These are phyloP conservation scores for Gobionotothen gibberifrons DNA, from an alignment of 2,797 vertebrate species.

Conservation along the genomic window DNA sequence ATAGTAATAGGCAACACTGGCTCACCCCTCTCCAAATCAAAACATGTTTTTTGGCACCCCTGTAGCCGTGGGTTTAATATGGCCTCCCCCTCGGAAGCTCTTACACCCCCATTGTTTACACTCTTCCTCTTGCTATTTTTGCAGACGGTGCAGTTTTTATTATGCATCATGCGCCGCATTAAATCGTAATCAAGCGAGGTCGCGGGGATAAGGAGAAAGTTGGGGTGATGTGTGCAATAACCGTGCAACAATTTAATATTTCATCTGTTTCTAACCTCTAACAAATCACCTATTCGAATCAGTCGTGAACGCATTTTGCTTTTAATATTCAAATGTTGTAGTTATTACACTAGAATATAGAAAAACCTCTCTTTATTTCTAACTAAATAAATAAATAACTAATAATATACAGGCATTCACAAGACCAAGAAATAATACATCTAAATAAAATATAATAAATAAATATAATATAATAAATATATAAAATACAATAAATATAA, in stretches of 20 bases:
- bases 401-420: too few species aligned
- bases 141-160: constrained; percentile 67
- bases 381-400: too few species aligned
- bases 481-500: neutral
- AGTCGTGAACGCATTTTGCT: neutral
- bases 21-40: constrained; percentile 56
- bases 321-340: neutral
- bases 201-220: constrained; percentile 45
- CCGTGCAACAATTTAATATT: constrained; percentile 27
- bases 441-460: too few species aligned
- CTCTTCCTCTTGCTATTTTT: constrained; percentile 57
- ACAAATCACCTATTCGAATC: neutral
- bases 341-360: neutral
- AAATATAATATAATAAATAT: neutral
- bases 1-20: constrained; percentile 83
- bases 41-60: constrained; percentile 73
- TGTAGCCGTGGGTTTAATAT: constrained; percentile 62
- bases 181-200: constrained; percentile 59
- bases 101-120: constrained; percentile 72
- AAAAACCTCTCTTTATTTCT: neutral
- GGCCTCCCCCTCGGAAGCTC: constrained; percentile 62
- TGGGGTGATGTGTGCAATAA: constrained; percentile 35
- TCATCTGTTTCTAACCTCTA: constrained; percentile 23
- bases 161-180: constrained; percentile 64
- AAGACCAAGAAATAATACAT: too few species aligned